Base-by-base conservation (phyloP, 2,797 vertebrate genomes). In the Hydrocynus forskahlii region DNA sequence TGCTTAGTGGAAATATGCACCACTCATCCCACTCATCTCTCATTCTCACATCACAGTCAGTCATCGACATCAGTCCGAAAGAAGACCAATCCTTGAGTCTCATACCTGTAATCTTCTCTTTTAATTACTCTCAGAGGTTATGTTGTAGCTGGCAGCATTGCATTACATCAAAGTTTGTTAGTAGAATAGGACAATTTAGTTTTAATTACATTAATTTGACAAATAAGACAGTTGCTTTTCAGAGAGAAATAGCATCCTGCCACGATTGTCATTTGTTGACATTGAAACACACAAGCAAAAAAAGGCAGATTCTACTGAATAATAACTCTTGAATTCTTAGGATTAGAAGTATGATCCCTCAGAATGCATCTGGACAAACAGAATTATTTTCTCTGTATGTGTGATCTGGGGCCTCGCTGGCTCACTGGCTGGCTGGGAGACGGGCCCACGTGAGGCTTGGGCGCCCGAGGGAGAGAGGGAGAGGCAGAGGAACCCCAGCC, bases 361-460 rank as follows among this genome's bases (percentile, higher is more conserved):
- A 19, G 4, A n/a, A 57, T 57, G 17, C 54, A n/a, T 57, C 19
- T n/a, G 10, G 48, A 52, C 54, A 8, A n/a, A 57, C 3, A 17
- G 52, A 14, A 14, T 57, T 82, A 23, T 16, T 79, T 66, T 21
- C 68, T 79, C 81, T 75, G 25, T 25, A 40, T 74, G 83, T 71
- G 14, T 23, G 10, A 59, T 82, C 83, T 25, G 60, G 80, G 82
- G 78, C 67, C 63, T 66, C 16, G 35, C 84, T 43, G 85, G 86
- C 81, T 88, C 57, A 85, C 81, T 50, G 75, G 84, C 77, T 81
- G 75, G 81, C 52, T 74, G 40, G 66, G 73, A 79, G 68, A 80
- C 6, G 16, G 16, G 72, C 63, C 74, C 69, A 55, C 80, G 48
- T 74, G 71, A 79, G 19, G 38, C 69, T 67, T 57, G 73, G 82